Conservation (phyloP, 2,888 invertebrate genomes). For the Liodrosophila aerea region DNA sequence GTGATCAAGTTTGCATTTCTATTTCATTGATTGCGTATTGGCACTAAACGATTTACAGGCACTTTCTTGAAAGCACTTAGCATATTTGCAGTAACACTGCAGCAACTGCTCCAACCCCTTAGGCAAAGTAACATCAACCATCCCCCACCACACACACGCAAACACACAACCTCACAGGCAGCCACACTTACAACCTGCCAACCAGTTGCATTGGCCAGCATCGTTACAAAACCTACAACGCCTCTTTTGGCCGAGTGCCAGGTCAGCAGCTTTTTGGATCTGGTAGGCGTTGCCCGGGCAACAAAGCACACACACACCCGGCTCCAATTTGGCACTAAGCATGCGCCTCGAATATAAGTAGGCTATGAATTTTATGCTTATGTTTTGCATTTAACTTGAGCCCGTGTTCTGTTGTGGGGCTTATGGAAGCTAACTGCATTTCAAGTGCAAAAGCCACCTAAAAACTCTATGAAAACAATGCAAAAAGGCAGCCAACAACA, state of each 20-base stretch:
- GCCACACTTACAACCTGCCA: conserved; percentile 22
- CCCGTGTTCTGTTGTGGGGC: conserved; percentile 9
- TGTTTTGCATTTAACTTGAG: conserved; percentile 35
- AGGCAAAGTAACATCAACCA: conserved; percentile 12
- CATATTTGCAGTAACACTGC: conserved; percentile 3
- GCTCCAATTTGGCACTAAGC: conserved; percentile 38
- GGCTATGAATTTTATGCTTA: conserved; percentile 57
- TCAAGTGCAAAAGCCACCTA: conserved; percentile 17
- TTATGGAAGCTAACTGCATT: conserved; percentile 54
- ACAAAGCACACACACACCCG: conserved; percentile 5
- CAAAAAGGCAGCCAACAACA: conserved; percentile 15
- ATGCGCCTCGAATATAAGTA: conserved; percentile 56
- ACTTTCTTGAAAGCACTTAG: neutral
- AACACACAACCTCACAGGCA: neutral
- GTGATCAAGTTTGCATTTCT: neutral
- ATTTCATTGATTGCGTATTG: neutral
- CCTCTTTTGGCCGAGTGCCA: conserved; percentile 63
- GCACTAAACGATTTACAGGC: neutral
- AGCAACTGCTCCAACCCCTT: conserved; percentile 12
- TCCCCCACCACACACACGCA: conserved; percentile 6
- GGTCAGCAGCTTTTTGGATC: conserved; percentile 37
- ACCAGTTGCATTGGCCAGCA: conserved; percentile 56
- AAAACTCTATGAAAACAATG: conserved; percentile 45
- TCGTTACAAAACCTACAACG: conserved; percentile 45
- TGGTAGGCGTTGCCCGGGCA: conserved; percentile 53